These are phyloP conservation scores for Chrysodeixis includens DNA, from an alignment of 2,888 invertebrate species.

Conservation along the genomic window DNA sequence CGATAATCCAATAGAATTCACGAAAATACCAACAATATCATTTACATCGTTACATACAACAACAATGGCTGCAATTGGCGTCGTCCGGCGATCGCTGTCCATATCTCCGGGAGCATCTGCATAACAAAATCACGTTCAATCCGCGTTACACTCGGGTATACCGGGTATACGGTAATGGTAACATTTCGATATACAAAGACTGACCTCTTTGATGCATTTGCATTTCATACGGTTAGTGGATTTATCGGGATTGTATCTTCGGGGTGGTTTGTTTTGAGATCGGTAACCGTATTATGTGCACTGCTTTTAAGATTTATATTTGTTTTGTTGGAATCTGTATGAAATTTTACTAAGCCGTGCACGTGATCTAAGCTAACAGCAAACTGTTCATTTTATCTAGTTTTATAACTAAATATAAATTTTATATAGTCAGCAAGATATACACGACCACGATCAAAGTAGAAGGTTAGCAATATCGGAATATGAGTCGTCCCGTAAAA, in stretches of 20 bases:
- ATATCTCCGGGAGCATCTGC: slow-evolving; percentile 69
- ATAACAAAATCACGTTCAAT: slow-evolving; percentile 72
- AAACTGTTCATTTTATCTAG: too few species aligned
- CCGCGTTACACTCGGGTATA: slow-evolving; percentile 50
- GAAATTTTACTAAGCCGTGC: background rate
- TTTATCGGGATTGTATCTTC: slow-evolving; percentile 37
- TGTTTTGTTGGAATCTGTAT: background rate
- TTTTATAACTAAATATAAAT: too few species aligned
- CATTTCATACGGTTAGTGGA: slow-evolving; percentile 47
- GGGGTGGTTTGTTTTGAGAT: background rate
- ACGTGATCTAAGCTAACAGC: background rate
- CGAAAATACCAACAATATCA: slow-evolving; percentile 49
- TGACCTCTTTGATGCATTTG: slow-evolving; percentile 53
- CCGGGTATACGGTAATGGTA: slow-evolving; percentile 44
- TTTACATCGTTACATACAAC: slow-evolving; percentile 44
- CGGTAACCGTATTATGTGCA: background rate
- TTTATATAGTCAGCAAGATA: background rate
- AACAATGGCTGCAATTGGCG: slow-evolving; percentile 61
- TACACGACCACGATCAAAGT: background rate
- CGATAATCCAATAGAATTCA: slow-evolving; percentile 43
- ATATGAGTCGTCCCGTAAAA: slow-evolving; percentile 9
- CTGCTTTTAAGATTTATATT: background rate
- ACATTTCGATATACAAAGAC: slow-evolving; percentile 47
- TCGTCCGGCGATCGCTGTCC: slow-evolving; percentile 65
- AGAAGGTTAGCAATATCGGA: background rate